Conservation (phyloP, 2,113 vertebrate species). For the Dryoscopus gambensis region DNA sequence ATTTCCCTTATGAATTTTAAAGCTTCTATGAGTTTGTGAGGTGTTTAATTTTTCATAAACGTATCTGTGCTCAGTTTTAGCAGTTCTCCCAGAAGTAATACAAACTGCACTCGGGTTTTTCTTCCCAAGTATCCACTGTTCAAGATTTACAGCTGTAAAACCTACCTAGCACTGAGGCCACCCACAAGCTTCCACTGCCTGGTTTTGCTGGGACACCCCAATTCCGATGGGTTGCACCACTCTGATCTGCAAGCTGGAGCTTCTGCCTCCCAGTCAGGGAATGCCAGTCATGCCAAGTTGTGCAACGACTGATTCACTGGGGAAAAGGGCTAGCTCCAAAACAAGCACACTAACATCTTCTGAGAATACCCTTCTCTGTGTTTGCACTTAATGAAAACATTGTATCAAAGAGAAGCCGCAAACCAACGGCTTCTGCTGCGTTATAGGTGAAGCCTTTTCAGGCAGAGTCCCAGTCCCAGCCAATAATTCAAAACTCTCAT, state of each 20-base stretch:
- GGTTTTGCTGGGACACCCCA: background rate
- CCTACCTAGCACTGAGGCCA: background rate
- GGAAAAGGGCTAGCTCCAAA: background rate
- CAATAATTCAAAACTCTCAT: background rate
- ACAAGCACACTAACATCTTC: background rate
- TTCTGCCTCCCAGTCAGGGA: background rate
- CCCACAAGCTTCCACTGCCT: background rate
- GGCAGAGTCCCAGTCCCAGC: conserved; percentile 8
- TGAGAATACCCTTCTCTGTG: background rate
- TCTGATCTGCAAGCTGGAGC: background rate
- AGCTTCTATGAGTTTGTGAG: background rate
- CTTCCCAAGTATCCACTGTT: background rate
- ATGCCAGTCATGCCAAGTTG: background rate
- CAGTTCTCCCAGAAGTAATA: background rate
- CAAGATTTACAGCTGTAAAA: background rate
- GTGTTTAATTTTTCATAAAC: background rate
- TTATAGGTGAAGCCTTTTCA: background rate
- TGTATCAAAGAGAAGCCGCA: conserved; percentile 43
- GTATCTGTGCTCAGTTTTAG: background rate
- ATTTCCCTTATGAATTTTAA: background rate
- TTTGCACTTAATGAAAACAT: conserved; percentile 25
- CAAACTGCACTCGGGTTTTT: background rate
- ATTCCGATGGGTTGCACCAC: background rate
- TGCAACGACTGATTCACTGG: conserved; percentile 1
- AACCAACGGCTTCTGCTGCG: background rate